phyloP scores from a whole-genome alignment of 1,140 invertebrate genomes.

The Lepidotrigona ventralis region DNA sequence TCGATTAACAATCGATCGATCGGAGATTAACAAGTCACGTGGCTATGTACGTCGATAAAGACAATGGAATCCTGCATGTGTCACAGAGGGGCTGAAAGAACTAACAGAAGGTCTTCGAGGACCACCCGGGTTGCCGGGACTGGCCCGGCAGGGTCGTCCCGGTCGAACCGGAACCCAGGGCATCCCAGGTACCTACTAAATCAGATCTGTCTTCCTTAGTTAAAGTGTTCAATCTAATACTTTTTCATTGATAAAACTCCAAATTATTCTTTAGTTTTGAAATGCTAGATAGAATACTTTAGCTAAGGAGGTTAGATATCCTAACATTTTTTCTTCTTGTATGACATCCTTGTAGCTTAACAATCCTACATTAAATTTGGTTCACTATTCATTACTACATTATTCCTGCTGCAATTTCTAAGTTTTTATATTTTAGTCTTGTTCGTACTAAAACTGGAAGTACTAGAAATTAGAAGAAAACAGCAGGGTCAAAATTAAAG shows the following conservation, averaged over 20 bases:
- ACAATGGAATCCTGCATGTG: slow-evolving; percentile 70
- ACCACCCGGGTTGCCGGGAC: slow-evolving; percentile 78
- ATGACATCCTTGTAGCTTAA: background rate
- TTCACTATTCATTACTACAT: background rate
- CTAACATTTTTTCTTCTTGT: background rate
- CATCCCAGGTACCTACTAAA: slow-evolving; percentile 78
- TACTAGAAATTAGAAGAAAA: too few relatives aligned
- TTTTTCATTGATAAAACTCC: background rate
- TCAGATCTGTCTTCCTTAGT: background rate
- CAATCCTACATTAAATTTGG: background rate
- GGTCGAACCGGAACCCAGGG: slow-evolving; percentile 77
- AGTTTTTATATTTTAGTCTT: background rate
- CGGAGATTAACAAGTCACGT: slow-evolving; percentile 60
- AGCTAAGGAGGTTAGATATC: background rate
- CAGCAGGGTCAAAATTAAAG: background rate
- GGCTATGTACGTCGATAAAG: slow-evolving; percentile 70
- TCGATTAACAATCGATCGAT: slow-evolving; percentile 53
- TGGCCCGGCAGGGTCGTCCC: slow-evolving; percentile 69
- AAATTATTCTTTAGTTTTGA: background rate
- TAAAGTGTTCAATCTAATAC: background rate
- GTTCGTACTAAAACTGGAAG: background rate
- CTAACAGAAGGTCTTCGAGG: slow-evolving; percentile 81
- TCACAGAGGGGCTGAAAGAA: slow-evolving; percentile 80
- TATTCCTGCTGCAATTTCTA: background rate
- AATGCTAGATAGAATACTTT: background rate